These are phyloP conservation scores for Scleropages formosus DNA, from an alignment of 2,797 vertebrate genomes.

Conservation along the genomic window DNA sequence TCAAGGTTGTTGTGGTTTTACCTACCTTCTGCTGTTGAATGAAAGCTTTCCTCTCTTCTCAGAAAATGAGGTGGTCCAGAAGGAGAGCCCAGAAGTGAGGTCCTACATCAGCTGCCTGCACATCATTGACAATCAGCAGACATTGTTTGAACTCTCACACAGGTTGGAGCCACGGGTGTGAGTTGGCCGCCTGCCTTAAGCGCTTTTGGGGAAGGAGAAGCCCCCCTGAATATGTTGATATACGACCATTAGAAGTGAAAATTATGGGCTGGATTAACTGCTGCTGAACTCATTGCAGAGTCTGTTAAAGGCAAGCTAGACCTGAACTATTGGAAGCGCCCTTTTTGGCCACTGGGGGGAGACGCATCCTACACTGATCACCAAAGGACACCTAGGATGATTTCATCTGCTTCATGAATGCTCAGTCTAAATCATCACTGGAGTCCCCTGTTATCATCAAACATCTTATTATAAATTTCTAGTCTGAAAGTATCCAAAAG, in stretches of 20 bases:
- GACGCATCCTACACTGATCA: conserved; percentile 21
- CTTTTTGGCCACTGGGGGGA: conserved; percentile 30
- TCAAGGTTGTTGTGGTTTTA: no score
- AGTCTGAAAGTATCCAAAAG: not conserved
- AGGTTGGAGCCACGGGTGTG: conserved; percentile 87
- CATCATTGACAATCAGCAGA: conserved; percentile 95
- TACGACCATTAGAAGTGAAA: not conserved
- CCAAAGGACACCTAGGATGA: conserved; percentile 18
- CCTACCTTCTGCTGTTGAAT: no score
- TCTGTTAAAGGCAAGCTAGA: not conserved
- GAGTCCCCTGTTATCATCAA: conserved; percentile 6
- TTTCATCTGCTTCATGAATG: not conserved
- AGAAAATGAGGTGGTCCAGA: conserved; percentile 81
- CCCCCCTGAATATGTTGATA: not conserved
- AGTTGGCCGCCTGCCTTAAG: conserved; percentile 38
- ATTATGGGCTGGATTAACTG: not conserved
- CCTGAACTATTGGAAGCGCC: no score
- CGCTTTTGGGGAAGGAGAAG: conserved; percentile 45
- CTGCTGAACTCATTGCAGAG: not conserved
- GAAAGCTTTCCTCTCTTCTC: conserved; percentile 1
- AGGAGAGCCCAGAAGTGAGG: conserved; percentile 84
- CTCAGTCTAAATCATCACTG: not conserved
- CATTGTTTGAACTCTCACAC: conserved; percentile 92
- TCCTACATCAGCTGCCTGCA: conserved; percentile 83
- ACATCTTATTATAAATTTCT: not conserved